Evolutionary conservation across 2,113 vertebrate species (phyloP).

Genomic region (Percopsis transmontana): DNA sequence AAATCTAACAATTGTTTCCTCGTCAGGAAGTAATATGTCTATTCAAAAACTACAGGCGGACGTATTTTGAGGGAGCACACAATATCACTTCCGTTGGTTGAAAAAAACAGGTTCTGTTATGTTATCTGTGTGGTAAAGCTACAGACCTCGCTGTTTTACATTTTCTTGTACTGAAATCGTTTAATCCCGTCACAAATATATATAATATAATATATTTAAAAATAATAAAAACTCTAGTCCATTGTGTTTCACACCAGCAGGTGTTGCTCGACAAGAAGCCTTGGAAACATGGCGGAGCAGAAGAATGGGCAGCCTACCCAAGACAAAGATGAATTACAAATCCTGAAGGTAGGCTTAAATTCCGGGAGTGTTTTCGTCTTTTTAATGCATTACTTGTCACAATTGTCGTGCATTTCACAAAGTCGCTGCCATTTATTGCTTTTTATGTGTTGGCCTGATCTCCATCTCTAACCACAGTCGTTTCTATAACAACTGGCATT

Average conservation of each 20-base stretch:
- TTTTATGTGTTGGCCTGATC: not conserved
- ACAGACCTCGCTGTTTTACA: too few relatives aligned
- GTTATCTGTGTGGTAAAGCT: too few relatives aligned
- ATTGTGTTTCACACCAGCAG: not conserved
- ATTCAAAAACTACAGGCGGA: constrained; percentile 28
- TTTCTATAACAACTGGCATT: constrained; percentile 68
- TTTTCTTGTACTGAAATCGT: too few relatives aligned
- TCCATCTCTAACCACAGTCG: constrained; percentile 2
- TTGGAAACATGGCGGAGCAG: constrained; percentile 78
- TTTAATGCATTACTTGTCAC: accelerated
- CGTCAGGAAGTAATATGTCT: not conserved
- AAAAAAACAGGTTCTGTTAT: too few relatives aligned
- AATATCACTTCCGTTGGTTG: constrained; percentile 40
- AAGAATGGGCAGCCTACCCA: constrained; percentile 53
- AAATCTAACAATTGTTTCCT: too few relatives aligned
- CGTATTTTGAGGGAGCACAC: constrained; percentile 40
- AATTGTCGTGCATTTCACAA: not conserved
- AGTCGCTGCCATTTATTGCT: not conserved
- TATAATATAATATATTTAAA: not conserved
- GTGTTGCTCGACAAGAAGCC: not conserved
- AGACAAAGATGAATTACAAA: constrained; percentile 69
- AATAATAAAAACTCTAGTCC: not conserved
- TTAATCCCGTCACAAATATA: too few relatives aligned
- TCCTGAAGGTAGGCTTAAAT: constrained; percentile 63
- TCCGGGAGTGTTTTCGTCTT: too few relatives aligned